Evolutionary conservation across 1,140 invertebrate species (phyloP).

Genomic region (Drosophila paulistorum): DNA sequence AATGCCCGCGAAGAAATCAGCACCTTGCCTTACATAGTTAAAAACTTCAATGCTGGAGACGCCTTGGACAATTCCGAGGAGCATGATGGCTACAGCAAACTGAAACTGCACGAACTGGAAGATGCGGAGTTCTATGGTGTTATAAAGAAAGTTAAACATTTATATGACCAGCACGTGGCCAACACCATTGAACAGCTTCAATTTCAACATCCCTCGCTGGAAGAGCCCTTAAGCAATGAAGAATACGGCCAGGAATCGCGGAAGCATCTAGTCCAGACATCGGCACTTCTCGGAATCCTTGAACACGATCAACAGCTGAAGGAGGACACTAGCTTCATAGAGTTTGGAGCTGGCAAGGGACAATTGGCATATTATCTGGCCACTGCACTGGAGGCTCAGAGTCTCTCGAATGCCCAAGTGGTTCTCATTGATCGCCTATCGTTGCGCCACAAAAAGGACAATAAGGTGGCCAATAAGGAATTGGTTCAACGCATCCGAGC

Average conservation of each 20-base stretch:
- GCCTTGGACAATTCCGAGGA: constrained; percentile 51
- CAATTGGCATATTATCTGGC: constrained; percentile 89
- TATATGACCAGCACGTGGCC: constrained; percentile 82
- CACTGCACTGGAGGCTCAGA: constrained; percentile 84
- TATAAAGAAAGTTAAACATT: constrained; percentile 83
- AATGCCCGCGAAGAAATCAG: constrained; percentile 86
- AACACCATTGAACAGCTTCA: constrained; percentile 83
- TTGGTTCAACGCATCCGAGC: constrained; percentile 87
- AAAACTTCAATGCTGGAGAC: constrained; percentile 86
- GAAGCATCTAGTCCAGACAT: constrained; percentile 89
- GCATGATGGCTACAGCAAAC: constrained; percentile 39
- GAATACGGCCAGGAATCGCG: constrained; percentile 86
- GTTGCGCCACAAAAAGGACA: constrained; percentile 92
- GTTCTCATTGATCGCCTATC: constrained; percentile 90
- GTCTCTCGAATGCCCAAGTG: constrained; percentile 84
- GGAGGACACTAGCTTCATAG: constrained; percentile 88
- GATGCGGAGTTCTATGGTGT: constrained; percentile 79
- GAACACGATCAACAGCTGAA: constrained; percentile 84
- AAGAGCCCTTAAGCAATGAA: constrained; percentile 86
- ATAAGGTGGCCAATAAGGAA: constrained; percentile 85
- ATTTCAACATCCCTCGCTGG: constrained; percentile 84
- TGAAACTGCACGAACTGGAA: constrained; percentile 83
- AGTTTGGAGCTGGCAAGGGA: constrained; percentile 95
- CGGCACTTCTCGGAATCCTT: constrained; percentile 87
- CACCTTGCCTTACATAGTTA: constrained; percentile 85